Evolutionary conservation across 2,888 invertebrate genomes (phyloP).

Genomic region (Lamproptera curius): DNA sequence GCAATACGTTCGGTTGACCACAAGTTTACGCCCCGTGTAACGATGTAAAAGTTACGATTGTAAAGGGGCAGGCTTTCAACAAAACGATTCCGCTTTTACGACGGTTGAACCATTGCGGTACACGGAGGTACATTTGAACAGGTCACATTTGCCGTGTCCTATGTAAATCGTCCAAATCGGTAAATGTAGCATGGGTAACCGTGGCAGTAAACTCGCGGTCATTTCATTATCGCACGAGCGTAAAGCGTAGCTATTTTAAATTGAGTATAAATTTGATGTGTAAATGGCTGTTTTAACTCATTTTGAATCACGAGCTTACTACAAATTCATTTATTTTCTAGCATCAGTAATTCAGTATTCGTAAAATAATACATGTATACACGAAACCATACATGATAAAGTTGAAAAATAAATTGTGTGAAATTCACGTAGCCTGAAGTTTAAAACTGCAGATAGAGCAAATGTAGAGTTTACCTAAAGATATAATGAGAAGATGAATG

Average conservation of each 20-base stretch:
- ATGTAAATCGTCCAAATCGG: slow-evolving; percentile 1
- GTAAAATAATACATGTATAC: neutral
- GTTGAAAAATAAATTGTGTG: neutral
- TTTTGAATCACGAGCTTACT: no score
- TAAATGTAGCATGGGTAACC: slow-evolving; percentile 2
- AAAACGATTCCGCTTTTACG: slow-evolving; percentile 19
- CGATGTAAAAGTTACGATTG: slow-evolving; percentile 15
- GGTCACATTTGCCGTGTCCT: neutral
- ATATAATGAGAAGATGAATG: no score
- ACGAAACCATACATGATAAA: neutral
- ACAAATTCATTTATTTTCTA: neutral
- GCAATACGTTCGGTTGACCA: slow-evolving; percentile 6
- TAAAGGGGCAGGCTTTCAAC: slow-evolving; percentile 14
- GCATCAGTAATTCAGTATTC: neutral
- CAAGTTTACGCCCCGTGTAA: slow-evolving; percentile 13
- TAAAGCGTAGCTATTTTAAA: neutral
- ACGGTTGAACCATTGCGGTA: slow-evolving; percentile 6
- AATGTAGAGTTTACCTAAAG: no score
- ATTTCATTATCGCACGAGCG: neutral
- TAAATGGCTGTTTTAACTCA: no score
- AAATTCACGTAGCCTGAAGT: no score
- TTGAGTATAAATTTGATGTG: no score
- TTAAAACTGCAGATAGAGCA: no score
- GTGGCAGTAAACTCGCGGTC: neutral
- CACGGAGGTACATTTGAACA: slow-evolving; percentile 17